These are phyloP conservation scores for Busseola fusca DNA, from an alignment of 2,888 invertebrate genomes.

Conservation along the genomic window DNA sequence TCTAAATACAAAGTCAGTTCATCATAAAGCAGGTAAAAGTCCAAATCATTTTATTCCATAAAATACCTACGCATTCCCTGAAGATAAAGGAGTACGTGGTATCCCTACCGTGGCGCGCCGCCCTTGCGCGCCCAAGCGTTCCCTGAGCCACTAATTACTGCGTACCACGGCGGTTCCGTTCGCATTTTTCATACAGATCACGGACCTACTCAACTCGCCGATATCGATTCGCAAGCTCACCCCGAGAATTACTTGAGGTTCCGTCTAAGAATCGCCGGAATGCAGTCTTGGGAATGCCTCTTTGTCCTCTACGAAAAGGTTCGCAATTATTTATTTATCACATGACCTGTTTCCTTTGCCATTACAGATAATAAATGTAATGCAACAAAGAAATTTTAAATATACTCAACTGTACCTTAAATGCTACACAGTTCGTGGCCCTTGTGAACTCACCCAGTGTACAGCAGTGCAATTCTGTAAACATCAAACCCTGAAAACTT, in stretches of 20 bases:
- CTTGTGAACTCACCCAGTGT: no score
- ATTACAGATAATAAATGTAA: no score
- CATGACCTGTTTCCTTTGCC: no score
- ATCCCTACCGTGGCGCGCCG: constrained; percentile 36
- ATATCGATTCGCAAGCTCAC: constrained; percentile 80
- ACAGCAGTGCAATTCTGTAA: no score
- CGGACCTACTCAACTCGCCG: constrained; percentile 76
- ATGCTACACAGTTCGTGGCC: no score
- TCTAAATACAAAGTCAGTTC: constrained; percentile 15
- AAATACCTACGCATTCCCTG: constrained; percentile 37
- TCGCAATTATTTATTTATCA: constrained; percentile 45
- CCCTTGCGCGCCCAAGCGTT: constrained; percentile 63
- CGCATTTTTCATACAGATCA: constrained; percentile 87
- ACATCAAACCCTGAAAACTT: no score
- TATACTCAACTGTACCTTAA: no score
- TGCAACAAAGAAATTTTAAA: no score
- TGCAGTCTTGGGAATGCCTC: constrained; percentile 66
- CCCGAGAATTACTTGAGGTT: constrained; percentile 71
- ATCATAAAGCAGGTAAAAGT: constrained; percentile 1
- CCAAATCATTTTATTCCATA: constrained; percentile 23
- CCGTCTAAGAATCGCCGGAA: constrained; percentile 70
- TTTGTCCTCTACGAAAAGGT: constrained; percentile 61
- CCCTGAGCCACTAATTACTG: constrained; percentile 81
- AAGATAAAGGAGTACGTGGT: constrained; percentile 47
- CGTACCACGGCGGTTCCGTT: constrained; percentile 69